Base-by-base conservation (phyloP, 2,797 vertebrate species). In the Fringilla coelebs region DNA sequence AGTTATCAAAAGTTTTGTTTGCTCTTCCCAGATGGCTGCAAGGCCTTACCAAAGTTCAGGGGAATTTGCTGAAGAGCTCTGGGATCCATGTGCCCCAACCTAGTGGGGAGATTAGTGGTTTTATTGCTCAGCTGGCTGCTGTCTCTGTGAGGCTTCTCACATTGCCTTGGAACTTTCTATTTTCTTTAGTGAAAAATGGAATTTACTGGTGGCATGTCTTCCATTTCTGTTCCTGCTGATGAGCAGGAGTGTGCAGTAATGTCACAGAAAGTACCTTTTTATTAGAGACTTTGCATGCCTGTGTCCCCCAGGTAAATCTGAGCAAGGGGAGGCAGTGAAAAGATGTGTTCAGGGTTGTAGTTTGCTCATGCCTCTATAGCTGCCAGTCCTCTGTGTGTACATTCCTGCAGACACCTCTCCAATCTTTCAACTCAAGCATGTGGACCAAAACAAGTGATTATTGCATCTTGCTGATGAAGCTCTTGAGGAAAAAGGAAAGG, bases 41-140 rank as follows among this genome's bases (percentile, higher is more conserved):
- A 76, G 1, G 0, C 62, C 40, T 96, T 95, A 91, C 90, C 93
- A 96, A 95, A 97, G 95, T 96, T 96, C 95, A 95, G 71, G 52
- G 85, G 70, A 94, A 81, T 29, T 92, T 86, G 78, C 93, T 88
- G 90, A 87, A 80, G 83, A 88, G 45, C 63, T 24, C 46, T 12
- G 54, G 75, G 38, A 65, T 61, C 49, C 4, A 0, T 55, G 71
- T 70, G 58, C 55, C 73, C 77, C 46, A 63, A 20, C 38, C 67
- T 67, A 17, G 29, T 15, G 22, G 31, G 40, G 28, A 87, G 26
- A 68, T 73, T n/a, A 32, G 22, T 63, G 82, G 21, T 28, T 70
- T 83, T 84, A 52, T 95, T 96, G 76, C 82, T 95, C 93, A 94
- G 71, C 88, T 9, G 8, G 68, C 85, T 93, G 85, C 76, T 86